Evolutionary conservation across 2,888 invertebrate genomes (phyloP), one percentile per base, ranked within the genome.

Genomic region (Eledona agricola): DNA sequence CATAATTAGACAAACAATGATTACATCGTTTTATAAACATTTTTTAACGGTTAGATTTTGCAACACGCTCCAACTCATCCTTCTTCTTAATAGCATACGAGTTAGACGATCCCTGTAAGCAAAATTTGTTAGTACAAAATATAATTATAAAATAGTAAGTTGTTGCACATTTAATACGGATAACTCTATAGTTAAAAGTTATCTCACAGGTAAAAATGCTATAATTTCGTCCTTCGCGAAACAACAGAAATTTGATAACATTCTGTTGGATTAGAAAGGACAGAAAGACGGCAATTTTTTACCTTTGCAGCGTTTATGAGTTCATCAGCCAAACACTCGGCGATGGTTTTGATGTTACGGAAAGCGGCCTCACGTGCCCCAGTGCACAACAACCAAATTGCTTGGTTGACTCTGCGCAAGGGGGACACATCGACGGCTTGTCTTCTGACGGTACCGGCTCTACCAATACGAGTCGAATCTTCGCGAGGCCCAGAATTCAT

Each of bases 61-160:
- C 99, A 69, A 99, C 99, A 86, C 99, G 94, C 82, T 99, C 99
- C 80, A 99, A 84, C 83, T 99, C 99, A 79, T 99, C 99, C 82
- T 99, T 99, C 87, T 99, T 99, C 85, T 99, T 99, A 81, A 99
- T 99, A 67, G 99, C 99, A 74, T 99, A 98, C 22, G 97, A 97
- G 83, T 99, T 99, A 58, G 98, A 98, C 59, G 98, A 99, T 63
- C 99, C 99, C 88, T 89, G 55, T 6, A 29, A 42, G 32, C 1
- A 26, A 26, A 35, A 20, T 17, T n/a, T n/a, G n/a, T n/a, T n/a
- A 12, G 12, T 29, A 12, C 9, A 10, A n/a, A 22, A 37, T 22
- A 40, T 7, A 19, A 20, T 19, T 19, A 5, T 19, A 5, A 4
- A 5, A 19, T 5, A 19, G 20, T 5, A 4, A 19, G 5, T 19